Base-by-base conservation (phyloP, 1,140 invertebrate species). In the Drosophila parvula region DNA sequence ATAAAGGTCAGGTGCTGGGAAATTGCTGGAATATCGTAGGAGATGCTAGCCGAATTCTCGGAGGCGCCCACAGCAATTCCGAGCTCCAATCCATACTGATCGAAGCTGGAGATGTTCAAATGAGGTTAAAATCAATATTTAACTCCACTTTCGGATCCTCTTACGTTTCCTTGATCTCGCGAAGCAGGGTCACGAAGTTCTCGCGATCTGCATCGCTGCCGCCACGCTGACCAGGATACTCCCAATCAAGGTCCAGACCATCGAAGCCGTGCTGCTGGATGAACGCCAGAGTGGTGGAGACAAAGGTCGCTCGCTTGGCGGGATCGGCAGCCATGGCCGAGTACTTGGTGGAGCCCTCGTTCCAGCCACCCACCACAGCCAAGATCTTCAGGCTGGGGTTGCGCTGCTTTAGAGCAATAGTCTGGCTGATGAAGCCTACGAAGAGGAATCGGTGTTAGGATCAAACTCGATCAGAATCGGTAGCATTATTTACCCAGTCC, bases 361-460 rank as follows among this genome's bases (percentile, higher is more conserved):
- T 95, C 95, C 95, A 96, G 2, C 96, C 96, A 12, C 96, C 96
- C 58, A 97, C 94, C 0, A 95, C 95, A 0, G 96, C 79, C n/a
- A 96, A 48, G 0, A 94, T 92, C 83, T 96, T 97, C 0, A 95
- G 60, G 0, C 92, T 91, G 0, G 95, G 94, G 85, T 95, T 96
- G 9, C 76, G 62, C 12, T 93, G 60, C 77, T 95, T 95, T 22
- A 90, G 55, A 0, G 76, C 91, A 56, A 91, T 83, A 5, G 79
- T 80, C 34, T 89, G 82, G 14, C 59, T 81, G 12, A 91, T 91
- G 3, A 73, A 79, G 27, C 65, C 88, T 84, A 1, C 0, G 0
- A 22, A n/a, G 30, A 2, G 12, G 3, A 1, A n/a, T 14, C 2
- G 5, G 6, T 10, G 16, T 4, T 44, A 16, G 16, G n/a, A 44